Evolutionary conservation across 2,113 vertebrate genomes (phyloP), one percentile per base, ranked within the genome.

Genomic region (Sceloporus tristichus): DNA sequence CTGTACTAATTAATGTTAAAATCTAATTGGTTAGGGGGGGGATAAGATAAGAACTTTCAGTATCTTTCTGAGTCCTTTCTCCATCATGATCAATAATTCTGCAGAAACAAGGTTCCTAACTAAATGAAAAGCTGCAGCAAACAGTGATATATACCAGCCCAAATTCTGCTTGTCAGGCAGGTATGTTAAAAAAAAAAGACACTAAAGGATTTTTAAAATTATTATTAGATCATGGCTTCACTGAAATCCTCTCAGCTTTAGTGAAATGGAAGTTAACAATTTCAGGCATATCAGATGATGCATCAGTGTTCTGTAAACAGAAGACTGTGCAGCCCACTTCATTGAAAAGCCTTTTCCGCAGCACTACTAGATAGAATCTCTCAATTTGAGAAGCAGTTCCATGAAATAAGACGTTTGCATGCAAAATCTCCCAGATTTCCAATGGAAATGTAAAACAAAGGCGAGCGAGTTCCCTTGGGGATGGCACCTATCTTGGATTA

Each of bases 341-440:
- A 96, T 94, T 97, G 97, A 96, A 97, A 97, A 97, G 94, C 91
- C 93, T 92, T 96, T 96, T 95, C 96, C 96, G 92, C 88, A 16
- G 85, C 81, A 85, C 95, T 95, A 88, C 95, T 95, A 97, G 96
- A 97, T 97, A 97, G 97, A 96, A 97, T 97, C 97, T 97, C 96
- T 97, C 96, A 97, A 96, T 97, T 97, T 97, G 94, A 97, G 95
- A 96, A 96, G 96, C 96, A 95, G 94, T 89, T 92, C 97, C 97
- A 97, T 97, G 97, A 97, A 97, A 97, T 97, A 97, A 97, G 96
- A 97, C 95, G 95, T 97, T 96, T 97, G 96, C 96, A 96, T 97
- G 95, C 96, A 97, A 97, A 97, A 96, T 97, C 95, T 97, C 90
- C 92, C 88, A 96, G 96, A 97, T 97, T 97, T 97, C 96, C 96